These are phyloP conservation scores for Phrynosoma platyrhinos DNA, from an alignment of 2,113 vertebrate genomes.

Conservation along the genomic window DNA sequence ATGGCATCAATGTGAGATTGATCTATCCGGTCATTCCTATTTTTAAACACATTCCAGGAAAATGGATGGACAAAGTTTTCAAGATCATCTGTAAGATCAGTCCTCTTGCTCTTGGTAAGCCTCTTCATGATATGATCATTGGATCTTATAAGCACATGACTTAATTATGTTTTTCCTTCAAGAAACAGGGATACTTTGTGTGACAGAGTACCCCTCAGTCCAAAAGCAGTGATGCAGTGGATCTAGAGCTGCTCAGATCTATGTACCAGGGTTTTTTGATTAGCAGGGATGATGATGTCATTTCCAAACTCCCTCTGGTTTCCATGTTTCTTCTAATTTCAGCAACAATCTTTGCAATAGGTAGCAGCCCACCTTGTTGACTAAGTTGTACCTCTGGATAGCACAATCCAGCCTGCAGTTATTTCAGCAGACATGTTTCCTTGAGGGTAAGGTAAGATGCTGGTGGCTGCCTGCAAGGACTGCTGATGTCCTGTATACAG, in stretches of 20 bases:
- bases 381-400: not conserved
- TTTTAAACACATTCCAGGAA: conserved; percentile 21
- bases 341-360: too few species aligned
- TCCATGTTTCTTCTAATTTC: too few species aligned
- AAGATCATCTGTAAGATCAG: not conserved
- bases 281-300: too few species aligned
- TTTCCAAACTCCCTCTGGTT: too few species aligned
- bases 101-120: not conserved
- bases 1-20: not conserved
- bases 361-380: fast-evolving
- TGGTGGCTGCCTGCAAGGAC: not conserved
- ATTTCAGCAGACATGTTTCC: not conserved
- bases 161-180: too few species aligned
- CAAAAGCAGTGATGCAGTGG: too few species aligned
- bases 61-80: conserved; percentile 5
- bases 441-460: not conserved
- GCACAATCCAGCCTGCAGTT: too few species aligned
- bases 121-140: not conserved
- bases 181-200: too few species aligned
- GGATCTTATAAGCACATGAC: not conserved
- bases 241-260: too few species aligned
- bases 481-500: not conserved
- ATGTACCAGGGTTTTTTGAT: too few species aligned
- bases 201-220: too few species aligned
- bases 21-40: conserved; percentile 14